A percentile compares a stretch with the other conserved stretches of the same genome.
Evolutionary conservation across 2,888 invertebrate genomes (phyloP).

Genomic region (Cataglyphis rosenhaueri): DNA sequence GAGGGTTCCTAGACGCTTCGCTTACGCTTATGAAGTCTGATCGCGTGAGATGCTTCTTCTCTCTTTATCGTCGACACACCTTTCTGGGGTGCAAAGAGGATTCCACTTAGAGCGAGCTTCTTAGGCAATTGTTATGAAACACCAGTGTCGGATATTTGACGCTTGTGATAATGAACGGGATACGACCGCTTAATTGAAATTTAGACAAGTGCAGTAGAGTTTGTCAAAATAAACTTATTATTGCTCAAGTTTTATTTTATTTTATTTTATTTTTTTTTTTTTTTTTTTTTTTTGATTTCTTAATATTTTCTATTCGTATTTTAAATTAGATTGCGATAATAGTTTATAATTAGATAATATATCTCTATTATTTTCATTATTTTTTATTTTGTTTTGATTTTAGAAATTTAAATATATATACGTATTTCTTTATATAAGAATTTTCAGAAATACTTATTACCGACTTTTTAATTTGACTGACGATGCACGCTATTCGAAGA

Average conservation of each 20-base stretch:
- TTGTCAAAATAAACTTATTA: neutral
- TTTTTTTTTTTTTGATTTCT: neutral
- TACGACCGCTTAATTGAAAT: slow-evolving; percentile 48
- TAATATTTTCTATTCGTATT: neutral
- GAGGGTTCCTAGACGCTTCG: slow-evolving; percentile 51
- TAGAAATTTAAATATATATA: neutral
- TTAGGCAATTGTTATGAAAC: slow-evolving; percentile 50
- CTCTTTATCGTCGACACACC: slow-evolving; percentile 54
- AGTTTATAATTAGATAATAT: no score
- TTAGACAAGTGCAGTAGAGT: slow-evolving; percentile 23
- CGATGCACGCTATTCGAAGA: neutral
- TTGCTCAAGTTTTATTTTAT: neutral
- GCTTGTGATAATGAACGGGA: slow-evolving; percentile 50
- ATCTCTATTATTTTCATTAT: neutral
- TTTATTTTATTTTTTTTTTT: neutral
- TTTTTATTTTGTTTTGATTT: neutral
- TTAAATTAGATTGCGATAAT: neutral
- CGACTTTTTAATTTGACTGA: slow-evolving; percentile 12
- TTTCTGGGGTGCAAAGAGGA: slow-evolving; percentile 42
- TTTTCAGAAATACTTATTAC: neutral
- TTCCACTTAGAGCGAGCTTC: slow-evolving; percentile 37
- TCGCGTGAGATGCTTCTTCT: slow-evolving; percentile 74
- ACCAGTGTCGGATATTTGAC: slow-evolving; percentile 52
- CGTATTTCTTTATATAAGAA: slow-evolving; percentile 2
- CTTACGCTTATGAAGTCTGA: slow-evolving; percentile 77